These are phyloP conservation scores for Hetaerina americana DNA, from an alignment of 1,140 invertebrate species.

Conservation along the genomic window DNA sequence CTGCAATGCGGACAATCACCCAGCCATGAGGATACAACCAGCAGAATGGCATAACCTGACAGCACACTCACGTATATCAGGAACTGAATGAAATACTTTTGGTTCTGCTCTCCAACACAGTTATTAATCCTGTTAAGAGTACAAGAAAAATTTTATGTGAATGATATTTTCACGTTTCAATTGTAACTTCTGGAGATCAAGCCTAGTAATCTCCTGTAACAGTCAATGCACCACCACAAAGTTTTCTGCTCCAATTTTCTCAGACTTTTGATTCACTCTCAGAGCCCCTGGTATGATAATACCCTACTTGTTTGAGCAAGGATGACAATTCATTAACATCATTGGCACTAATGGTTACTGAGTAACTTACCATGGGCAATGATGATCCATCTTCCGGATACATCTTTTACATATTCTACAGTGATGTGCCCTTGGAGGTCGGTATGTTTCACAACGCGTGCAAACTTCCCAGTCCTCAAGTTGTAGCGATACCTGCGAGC, in stretches of 20 bases:
- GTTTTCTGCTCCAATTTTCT: no score
- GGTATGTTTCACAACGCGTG: conserved; percentile 67
- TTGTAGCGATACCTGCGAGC: conserved; percentile 23
- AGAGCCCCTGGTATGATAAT: no score
- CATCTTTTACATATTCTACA: conserved; percentile 80
- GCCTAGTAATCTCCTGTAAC: no score
- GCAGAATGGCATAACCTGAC: conserved; percentile 50
- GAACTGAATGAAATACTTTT: conserved; percentile 90
- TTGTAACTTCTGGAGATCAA: no score
- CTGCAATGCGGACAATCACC: conserved; percentile 55
- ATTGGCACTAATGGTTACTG: no score
- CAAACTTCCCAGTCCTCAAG: conserved; percentile 76
- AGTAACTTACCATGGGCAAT: conserved; percentile 62
- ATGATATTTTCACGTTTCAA: no score
- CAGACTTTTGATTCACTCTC: no score
- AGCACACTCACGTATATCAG: conserved; percentile 61
- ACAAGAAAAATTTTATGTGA: no score
- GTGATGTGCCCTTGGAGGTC: conserved; percentile 76
- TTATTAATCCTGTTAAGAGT: conserved; percentile 69
- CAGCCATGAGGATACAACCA: conserved; percentile 63
- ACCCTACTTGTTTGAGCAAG: no score
- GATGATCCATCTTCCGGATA: conserved; percentile 81
- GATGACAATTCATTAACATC: no score
- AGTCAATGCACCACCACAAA: no score
- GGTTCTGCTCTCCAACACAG: conserved; percentile 86